These are phyloP conservation scores for Peromyscus leucopus DNA, from an alignment of 2,113 vertebrate genomes.

Conservation along the genomic window DNA sequence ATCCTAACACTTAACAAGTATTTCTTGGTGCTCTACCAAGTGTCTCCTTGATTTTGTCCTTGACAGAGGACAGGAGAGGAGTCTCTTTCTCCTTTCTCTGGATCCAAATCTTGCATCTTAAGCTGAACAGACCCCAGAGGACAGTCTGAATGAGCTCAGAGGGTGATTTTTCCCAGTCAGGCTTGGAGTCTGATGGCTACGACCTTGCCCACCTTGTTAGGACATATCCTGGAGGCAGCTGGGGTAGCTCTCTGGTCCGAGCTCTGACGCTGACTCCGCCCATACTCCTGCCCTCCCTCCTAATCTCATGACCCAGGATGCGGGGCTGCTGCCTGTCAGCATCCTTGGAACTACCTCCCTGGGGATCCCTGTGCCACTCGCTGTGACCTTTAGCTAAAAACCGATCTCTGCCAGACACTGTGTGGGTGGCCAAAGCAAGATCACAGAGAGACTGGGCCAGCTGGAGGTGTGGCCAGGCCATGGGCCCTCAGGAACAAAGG, in stretches of 20 bases:
- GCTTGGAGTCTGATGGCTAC: neutral
- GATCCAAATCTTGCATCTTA: neutral
- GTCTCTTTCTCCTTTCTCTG: neutral
- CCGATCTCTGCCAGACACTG: constrained; percentile 25
- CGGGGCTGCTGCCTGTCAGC: neutral
- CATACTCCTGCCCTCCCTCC: neutral
- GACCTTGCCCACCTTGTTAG: neutral
- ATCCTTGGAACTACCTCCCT: neutral
- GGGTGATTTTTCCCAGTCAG: neutral
- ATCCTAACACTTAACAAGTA: neutral
- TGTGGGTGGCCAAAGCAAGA: neutral
- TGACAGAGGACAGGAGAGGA: neutral
- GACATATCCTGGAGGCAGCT: neutral
- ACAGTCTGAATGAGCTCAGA: neutral
- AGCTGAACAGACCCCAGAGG: neutral
- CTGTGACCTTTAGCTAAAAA: constrained; percentile 67
- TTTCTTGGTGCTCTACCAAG: neutral
- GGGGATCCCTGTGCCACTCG: constrained; percentile 15
- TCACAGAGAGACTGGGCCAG: neutral
- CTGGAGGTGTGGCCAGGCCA: neutral
- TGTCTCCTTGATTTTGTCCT: neutral
- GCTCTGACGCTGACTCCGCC: neutral
- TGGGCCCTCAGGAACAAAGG: neutral
- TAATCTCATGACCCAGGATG: neutral
- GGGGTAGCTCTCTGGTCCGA: neutral